phyloP scores from a whole-genome alignment of 2,888 invertebrate genomes.

The Drosophila mimica region DNA sequence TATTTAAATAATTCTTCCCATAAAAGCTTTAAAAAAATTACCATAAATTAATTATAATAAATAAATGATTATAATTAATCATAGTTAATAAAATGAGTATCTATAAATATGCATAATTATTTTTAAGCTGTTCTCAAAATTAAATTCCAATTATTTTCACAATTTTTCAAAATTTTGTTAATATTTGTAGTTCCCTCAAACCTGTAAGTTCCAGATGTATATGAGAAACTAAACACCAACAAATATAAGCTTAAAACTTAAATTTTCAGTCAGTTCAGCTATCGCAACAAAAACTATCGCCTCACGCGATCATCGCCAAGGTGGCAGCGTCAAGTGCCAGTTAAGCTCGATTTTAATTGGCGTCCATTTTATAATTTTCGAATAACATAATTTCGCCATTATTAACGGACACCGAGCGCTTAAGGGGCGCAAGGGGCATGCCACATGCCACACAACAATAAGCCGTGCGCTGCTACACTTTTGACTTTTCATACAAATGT shows the following conservation, averaged over 20 bases:
- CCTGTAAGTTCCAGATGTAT: background rate
- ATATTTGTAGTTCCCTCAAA: background rate
- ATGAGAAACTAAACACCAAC: background rate
- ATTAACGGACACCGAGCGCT: conserved; percentile 49
- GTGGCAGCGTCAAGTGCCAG: conserved; percentile 23
- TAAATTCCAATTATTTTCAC: background rate
- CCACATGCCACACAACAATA: conserved; percentile 15
- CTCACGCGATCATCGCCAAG: conserved; percentile 17
- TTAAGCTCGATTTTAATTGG: conserved; percentile 65
- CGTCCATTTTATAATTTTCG: conserved; percentile 57
- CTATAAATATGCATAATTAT: background rate
- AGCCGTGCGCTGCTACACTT: conserved; percentile 12
- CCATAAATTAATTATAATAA: background rate
- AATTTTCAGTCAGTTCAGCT: background rate
- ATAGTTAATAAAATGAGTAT: background rate
- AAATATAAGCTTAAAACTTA: background rate
- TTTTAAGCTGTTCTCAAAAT: background rate
- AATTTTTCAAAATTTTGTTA: too few relatives aligned
- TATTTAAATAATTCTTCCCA: too few relatives aligned
- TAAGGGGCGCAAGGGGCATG: conserved; percentile 16
- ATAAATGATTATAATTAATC: background rate
- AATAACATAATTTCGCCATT: conserved; percentile 67
- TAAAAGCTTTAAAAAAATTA: background rate
- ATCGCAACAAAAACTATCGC: background rate
- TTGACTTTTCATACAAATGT: conserved; percentile 36